Conservation (phyloP, 1,140 invertebrate species). For the Listronotus oregonensis region DNA sequence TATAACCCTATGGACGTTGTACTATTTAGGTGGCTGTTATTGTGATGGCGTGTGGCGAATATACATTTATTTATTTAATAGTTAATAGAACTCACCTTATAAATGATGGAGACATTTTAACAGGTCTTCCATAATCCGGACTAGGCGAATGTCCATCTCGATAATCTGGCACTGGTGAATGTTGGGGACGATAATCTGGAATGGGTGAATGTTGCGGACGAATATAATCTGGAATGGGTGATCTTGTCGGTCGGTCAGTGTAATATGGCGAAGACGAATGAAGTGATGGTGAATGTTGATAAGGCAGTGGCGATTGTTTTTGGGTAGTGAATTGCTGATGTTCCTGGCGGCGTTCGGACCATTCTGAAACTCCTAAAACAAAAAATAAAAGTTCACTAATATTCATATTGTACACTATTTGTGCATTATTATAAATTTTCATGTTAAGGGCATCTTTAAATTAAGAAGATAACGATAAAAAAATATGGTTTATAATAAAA, state of each 20-base stretch:
- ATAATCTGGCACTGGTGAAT: conserved; percentile 34
- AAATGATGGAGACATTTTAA: conserved; percentile 32
- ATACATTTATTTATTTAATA: too few species aligned
- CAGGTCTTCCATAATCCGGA: conserved; percentile 36
- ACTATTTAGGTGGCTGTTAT: too few species aligned
- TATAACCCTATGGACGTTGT: too few species aligned
- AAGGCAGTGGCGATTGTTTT: conserved; percentile 26
- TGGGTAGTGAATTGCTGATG: conserved; percentile 38
- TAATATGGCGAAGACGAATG: conserved; percentile 46
- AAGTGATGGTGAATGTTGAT: conserved; percentile 26
- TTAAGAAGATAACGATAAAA: too few species aligned
- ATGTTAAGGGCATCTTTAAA: too few species aligned
- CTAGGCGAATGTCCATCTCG: conserved; percentile 33
- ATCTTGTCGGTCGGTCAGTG: conserved; percentile 56
- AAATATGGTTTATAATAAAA: too few species aligned
- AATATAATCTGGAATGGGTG: conserved; percentile 56
- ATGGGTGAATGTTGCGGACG: conserved; percentile 39
- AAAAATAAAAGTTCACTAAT: not conserved
- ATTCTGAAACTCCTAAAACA: conserved; percentile 70
- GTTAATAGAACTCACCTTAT: conserved; percentile 18
- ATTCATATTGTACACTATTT: too few species aligned
- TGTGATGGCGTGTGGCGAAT: too few species aligned
- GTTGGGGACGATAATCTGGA: conserved; percentile 28
- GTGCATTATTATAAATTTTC: too few species aligned
- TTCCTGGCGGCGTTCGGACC: conserved; percentile 70